A percentile compares a stretch with the other conserved stretches of the same genome.
Conservation (phyloP, 2,113 vertebrate species). For the Lota lota region DNA sequence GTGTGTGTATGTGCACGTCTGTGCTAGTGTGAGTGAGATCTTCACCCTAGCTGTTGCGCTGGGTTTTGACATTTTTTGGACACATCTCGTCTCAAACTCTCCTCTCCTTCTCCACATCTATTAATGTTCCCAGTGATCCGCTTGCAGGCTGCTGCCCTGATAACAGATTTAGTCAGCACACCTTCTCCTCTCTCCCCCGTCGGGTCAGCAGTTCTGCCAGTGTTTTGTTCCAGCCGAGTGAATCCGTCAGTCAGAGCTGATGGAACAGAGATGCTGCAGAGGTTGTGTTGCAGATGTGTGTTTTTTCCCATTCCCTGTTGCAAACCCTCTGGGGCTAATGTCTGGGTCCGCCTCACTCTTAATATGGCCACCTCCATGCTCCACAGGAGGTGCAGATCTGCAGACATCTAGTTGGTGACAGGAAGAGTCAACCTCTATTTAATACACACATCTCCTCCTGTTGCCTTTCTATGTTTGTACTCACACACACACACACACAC, state of each 20-base stretch:
- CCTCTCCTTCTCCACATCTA: constrained; percentile 7
- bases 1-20: too few relatives aligned
- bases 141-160: constrained; percentile 12
- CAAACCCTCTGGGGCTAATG: constrained; percentile 30
- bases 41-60: too few relatives aligned
- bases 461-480: not conserved
- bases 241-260: constrained; percentile 46
- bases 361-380: not conserved
- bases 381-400: not conserved
- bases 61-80: too few relatives aligned
- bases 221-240: constrained; percentile 44
- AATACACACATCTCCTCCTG: too few relatives aligned
- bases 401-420: not conserved
- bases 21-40: too few relatives aligned
- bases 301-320: too few relatives aligned
- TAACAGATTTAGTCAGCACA: constrained; percentile 18
- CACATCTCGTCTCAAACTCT: too few relatives aligned
- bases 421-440: too few relatives aligned
- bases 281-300: constrained; percentile 16
- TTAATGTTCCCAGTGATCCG: constrained; percentile 19
- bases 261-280: constrained; percentile 30
- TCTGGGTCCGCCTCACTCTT: constrained; percentile 20
- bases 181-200: constrained; percentile 1
- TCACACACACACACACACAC: not conserved
- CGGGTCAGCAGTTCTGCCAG: constrained; percentile 8